Evolutionary conservation across 2,113 vertebrate species (phyloP), one percentile per base, ranked within the genome.

Genomic region (Phoxinus phoxinus): DNA sequence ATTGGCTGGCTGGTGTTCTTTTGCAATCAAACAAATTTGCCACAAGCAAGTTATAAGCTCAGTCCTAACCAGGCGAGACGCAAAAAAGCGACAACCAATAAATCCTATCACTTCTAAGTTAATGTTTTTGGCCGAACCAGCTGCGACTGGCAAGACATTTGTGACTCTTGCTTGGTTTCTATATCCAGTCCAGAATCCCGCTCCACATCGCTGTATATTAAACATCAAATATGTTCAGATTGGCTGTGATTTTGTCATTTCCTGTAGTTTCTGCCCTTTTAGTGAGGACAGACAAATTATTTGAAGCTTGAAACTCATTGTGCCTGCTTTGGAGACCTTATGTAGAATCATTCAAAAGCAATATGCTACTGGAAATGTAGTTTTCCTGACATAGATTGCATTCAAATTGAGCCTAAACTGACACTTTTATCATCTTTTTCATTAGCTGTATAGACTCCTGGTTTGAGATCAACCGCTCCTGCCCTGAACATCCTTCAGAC

Each of bases 391-490:
- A 58, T n/a, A 13, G 35, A 23, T 13, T 12, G 46, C 41, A 27
- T 48, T 30, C 2, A 19, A 53, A n/a, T 9, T 3, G 35, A 74
- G 11, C 2, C 13, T 15, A 6, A 35, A 69, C 44, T 27, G 41
- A 6, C 13, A 3, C 82, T 10, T 61, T 12, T 77, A 23, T 65
- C 23, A 87, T 65, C 87, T 67, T 89, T 85, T 21, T 86, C 76
- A 53, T 86, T 89, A 98, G 98, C 94, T 99, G 98, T 97, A 99
- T 99, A 98, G 98, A 99, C 93, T 98, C 98, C 1, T 99, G 98
- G 98, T 99, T 99, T 95, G 98, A 99, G 96, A 98, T 99, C 95
- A 99, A 99, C 94, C 97, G 98, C 92, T 99, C 98, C 92, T 99
- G 98, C 94, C 98, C 98, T 13, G 97, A 99, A 91, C 98, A 99